Conservation (phyloP, 2,797 vertebrate genomes). For the Microctenopoma stevenorrisi region DNA sequence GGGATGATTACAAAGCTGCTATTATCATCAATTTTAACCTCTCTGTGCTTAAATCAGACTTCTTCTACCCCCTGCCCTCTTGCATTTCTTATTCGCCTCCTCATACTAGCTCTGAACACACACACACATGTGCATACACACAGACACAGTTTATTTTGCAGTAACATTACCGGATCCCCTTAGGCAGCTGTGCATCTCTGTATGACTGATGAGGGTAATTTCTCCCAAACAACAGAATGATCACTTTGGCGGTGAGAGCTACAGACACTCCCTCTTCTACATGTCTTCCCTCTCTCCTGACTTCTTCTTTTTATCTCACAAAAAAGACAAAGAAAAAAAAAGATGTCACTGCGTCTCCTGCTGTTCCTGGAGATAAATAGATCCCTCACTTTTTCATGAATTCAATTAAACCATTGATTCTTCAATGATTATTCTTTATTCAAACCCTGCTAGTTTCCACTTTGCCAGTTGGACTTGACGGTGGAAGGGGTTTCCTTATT, state of each 20-base stretch:
- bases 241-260: slow-evolving; percentile 79
- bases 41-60: slow-evolving; percentile 72
- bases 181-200: slow-evolving; percentile 86
- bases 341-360: slow-evolving; percentile 70
- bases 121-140: slow-evolving; percentile 36
- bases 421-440: slow-evolving; percentile 31
- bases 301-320: slow-evolving; percentile 60
- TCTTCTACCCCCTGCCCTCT: slow-evolving; percentile 73
- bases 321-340: slow-evolving; percentile 55
- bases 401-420: slow-evolving; percentile 39
- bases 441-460: slow-evolving; percentile 32
- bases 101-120: slow-evolving; percentile 32
- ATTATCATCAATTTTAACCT: slow-evolving; percentile 72
- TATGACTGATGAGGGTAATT: slow-evolving; percentile 90
- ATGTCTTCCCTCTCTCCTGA: slow-evolving; percentile 45
- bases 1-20: slow-evolving; percentile 60
- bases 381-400: slow-evolving; percentile 17
- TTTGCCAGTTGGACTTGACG: slow-evolving; percentile 27
- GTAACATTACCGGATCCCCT: slow-evolving; percentile 83
- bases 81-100: slow-evolving; percentile 33
- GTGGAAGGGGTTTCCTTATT: slow-evolving; percentile 56
- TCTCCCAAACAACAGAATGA: slow-evolving; percentile 88
- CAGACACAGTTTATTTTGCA: slow-evolving; percentile 81
- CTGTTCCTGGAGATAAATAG: slow-evolving; percentile 60
- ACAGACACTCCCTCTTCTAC: slow-evolving; percentile 64